Percentiles rank a stretch among this genome's conserved stretches.
These are phyloP conservation scores for Magallana ariakensis DNA, from an alignment of 1,140 invertebrate species.

Conservation along the genomic window DNA sequence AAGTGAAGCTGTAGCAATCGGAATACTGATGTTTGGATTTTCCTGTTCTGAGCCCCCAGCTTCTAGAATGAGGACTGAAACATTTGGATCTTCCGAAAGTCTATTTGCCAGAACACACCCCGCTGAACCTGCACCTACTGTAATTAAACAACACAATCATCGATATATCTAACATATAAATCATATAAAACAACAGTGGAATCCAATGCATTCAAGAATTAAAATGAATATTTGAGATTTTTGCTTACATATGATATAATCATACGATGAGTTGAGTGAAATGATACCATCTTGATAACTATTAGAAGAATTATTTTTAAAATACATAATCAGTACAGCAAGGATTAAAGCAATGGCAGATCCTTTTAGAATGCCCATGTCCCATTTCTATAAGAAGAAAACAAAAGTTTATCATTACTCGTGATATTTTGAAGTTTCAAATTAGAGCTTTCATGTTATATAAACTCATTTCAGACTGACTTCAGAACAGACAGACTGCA, in stretches of 20 bases:
- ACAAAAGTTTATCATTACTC: too few species aligned
- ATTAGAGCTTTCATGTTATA: too few species aligned
- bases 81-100: conserved; percentile 39
- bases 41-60: conserved; percentile 32
- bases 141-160: background rate
- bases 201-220: too few species aligned
- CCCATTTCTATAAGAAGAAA: too few species aligned
- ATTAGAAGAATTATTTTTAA: background rate
- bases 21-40: background rate
- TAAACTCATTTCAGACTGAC: too few species aligned
- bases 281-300: background rate
- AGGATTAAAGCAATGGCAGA: background rate
- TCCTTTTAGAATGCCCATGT: background rate
- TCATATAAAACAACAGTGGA: too few species aligned
- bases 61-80: conserved; percentile 37
- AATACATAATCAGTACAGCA: background rate
- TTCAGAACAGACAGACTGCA: too few species aligned
- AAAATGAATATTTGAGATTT: too few species aligned
- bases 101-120: conserved; percentile 47
- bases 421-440: too few species aligned
- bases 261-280: background rate
- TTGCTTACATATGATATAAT: background rate
- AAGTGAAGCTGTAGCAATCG: background rate
- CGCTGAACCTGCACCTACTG: conserved; percentile 47
- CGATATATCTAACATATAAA: too few species aligned